Conservation (phyloP, 2,113 vertebrate species). For the Rhineura floridana region DNA sequence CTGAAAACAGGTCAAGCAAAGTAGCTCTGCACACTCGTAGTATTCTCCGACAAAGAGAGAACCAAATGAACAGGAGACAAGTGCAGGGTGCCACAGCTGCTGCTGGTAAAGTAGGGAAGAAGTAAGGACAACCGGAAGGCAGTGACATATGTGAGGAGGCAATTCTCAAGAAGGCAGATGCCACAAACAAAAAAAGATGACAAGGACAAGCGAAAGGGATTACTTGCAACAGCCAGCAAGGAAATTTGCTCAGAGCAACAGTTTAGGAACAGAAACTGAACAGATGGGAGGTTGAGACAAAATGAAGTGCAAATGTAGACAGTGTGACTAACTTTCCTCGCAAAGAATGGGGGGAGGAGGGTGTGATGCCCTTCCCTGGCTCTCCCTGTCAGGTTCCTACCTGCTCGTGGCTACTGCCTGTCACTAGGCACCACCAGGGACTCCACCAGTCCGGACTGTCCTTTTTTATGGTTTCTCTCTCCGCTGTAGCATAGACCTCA, state of each 20-base stretch:
- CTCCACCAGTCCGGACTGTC: too few species aligned
- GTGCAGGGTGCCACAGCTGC: neutral
- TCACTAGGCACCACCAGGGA: too few species aligned
- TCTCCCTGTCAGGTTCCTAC: too few species aligned
- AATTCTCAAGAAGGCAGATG: neutral
- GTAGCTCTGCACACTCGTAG: neutral
- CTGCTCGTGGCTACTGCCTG: too few species aligned
- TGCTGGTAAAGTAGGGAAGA: conserved; percentile 7
- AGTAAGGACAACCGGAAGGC: neutral
- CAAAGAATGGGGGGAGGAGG: conserved; percentile 51
- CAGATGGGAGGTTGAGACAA: conserved; percentile 4
- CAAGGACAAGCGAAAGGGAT: conserved; percentile 3
- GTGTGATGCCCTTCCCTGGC: too few species aligned
- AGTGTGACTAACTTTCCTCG: conserved; percentile 45
- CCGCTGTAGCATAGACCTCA: too few species aligned
- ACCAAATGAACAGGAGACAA: neutral
- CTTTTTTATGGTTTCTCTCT: too few species aligned
- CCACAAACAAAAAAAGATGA: neutral
- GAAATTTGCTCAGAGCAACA: neutral
- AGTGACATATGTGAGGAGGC: neutral
- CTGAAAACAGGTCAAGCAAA: neutral
- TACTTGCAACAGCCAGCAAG: neutral
- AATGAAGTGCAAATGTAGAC: conserved; percentile 35
- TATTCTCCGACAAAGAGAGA: neutral
- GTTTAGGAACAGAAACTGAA: conserved; percentile 2